phyloP scores from a whole-genome alignment of 2,888 invertebrate species.

The Acholoe squamosa region DNA sequence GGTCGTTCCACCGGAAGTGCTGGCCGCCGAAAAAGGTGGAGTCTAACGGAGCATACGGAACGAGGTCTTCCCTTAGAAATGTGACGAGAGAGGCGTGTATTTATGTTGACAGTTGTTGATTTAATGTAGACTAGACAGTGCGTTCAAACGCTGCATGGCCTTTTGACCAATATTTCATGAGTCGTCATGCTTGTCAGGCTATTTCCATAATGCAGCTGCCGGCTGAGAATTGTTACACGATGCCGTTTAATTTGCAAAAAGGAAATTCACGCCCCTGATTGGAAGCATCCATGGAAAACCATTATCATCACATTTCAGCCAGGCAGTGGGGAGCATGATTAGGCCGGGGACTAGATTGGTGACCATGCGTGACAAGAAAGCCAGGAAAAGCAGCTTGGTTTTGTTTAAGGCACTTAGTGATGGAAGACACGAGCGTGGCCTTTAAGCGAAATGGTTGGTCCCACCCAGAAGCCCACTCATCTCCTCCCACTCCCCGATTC shows the following conservation, averaged over 20 bases:
- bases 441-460: background rate
- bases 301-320: conserved; percentile 51
- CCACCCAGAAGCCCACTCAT: background rate
- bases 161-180: background rate
- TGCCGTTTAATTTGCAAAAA: background rate
- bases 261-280: background rate
- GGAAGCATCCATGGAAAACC: conserved; percentile 45
- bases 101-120: conserved; percentile 4
- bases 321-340: background rate
- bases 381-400: background rate
- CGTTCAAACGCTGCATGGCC: background rate
- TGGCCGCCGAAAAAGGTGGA: conserved; percentile 14
- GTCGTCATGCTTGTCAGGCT: background rate
- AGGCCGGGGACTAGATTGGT: conserved; percentile 9
- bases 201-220: background rate
- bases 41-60: conserved; percentile 18
- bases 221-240: background rate
- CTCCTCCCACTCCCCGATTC: background rate
- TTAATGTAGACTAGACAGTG: background rate
- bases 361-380: conserved; percentile 25
- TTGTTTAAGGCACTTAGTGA: conserved; percentile 48
- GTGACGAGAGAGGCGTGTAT: background rate
- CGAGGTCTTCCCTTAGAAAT: background rate
- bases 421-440: background rate
- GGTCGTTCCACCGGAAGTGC: conserved; percentile 46